phyloP scores from a whole-genome alignment of 2,888 invertebrate genomes.

The Zonitis immaculata region DNA sequence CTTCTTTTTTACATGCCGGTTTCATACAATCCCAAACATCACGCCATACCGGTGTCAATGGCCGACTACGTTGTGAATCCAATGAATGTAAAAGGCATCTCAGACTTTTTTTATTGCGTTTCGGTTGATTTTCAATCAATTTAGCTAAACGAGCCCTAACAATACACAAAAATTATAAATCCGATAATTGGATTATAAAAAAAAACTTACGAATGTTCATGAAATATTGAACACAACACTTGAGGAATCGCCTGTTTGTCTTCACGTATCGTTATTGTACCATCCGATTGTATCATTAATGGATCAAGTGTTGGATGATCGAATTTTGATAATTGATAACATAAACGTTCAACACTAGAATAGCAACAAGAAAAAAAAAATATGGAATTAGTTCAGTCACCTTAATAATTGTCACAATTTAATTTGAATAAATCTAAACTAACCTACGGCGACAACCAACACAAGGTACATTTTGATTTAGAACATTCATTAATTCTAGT shows the following conservation, averaged over 20 bases:
- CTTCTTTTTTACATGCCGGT: constrained; percentile 72
- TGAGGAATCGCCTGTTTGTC: constrained; percentile 76
- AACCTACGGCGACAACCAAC: constrained; percentile 91
- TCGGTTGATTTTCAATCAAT: constrained; percentile 72
- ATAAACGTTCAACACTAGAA: constrained; percentile 79
- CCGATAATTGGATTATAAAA: no score
- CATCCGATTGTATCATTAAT: constrained; percentile 69
- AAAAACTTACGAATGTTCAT: constrained; percentile 73
- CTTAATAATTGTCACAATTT: constrained; percentile 10
- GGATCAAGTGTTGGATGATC: constrained; percentile 87
- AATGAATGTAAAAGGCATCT: constrained; percentile 86
- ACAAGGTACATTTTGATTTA: constrained; percentile 90
- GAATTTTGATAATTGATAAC: constrained; percentile 77
- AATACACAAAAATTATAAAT: constrained; percentile 6
- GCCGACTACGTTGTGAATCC: constrained; percentile 77
- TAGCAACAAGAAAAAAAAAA: neutral
- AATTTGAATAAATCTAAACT: no score
- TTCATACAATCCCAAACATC: constrained; percentile 85
- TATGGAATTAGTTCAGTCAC: constrained; percentile 6
- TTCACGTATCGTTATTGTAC: constrained; percentile 73
- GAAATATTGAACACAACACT: constrained; percentile 75
- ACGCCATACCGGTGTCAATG: constrained; percentile 68
- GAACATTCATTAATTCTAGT: constrained; percentile 74
- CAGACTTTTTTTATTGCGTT: constrained; percentile 82
- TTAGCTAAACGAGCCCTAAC: constrained; percentile 67